Evolutionary conservation across 1,140 invertebrate species (phyloP).

Genomic region (Meloidogyne floridensis): DNA sequence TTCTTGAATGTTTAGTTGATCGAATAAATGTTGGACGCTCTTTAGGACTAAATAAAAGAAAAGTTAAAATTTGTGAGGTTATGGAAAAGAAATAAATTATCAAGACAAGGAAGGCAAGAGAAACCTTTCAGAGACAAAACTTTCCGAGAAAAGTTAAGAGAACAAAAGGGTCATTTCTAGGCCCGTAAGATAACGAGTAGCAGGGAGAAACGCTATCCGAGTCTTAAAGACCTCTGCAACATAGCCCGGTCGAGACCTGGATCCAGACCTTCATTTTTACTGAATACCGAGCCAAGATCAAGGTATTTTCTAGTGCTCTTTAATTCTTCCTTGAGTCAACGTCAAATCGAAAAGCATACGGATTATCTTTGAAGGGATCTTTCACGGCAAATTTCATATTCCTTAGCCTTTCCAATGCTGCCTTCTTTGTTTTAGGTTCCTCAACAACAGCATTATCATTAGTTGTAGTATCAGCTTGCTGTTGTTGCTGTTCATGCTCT

Average conservation of each 20-base stretch:
- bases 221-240: no score
- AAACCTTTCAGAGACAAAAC: no score
- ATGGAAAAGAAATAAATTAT: not conserved
- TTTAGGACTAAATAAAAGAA: not conserved
- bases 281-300: no score
- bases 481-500: not conserved
- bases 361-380: conserved; percentile 28
- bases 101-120: no score
- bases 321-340: no score
- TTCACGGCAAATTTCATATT: conserved; percentile 29
- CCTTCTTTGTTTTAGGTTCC: conserved; percentile 30
- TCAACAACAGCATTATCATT: not conserved
- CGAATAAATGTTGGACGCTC: conserved; percentile 13
- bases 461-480: not conserved
- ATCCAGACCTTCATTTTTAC: no score
- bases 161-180: no score
- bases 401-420: conserved; percentile 21
- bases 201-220: no score
- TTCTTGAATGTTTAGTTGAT: not conserved
- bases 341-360: not conserved
- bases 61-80: not conserved
- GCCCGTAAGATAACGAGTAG: no score
- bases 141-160: no score
- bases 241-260: no score
- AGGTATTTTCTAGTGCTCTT: no score